Conservation (phyloP, 2,888 invertebrate genomes). For the Zootermopsis nevadensis region DNA sequence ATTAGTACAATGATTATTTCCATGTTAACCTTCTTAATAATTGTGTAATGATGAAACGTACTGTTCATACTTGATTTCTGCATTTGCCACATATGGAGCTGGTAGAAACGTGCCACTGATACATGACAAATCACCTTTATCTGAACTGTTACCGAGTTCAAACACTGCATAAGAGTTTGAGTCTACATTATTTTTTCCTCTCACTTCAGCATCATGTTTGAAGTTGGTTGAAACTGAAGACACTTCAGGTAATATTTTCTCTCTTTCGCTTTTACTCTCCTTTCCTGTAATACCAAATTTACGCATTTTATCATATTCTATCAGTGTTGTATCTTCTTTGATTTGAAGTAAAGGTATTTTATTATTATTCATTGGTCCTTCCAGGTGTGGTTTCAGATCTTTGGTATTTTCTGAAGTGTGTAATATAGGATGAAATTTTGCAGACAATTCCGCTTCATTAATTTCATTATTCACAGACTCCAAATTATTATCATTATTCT, state of each 20-base stretch:
- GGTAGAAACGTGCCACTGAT: constrained; percentile 35
- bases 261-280: too few relatives aligned
- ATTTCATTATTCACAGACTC: constrained; percentile 18
- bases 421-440: not conserved
- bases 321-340: too few relatives aligned
- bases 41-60: not conserved
- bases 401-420: not conserved
- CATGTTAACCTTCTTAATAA: too few relatives aligned
- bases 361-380: not conserved
- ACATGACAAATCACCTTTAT: constrained; percentile 42
- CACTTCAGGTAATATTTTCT: too few relatives aligned
- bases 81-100: constrained; percentile 39
- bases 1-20: too few relatives aligned
- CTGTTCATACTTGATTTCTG: constrained; percentile 40
- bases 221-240: too few relatives aligned
- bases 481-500: not conserved
- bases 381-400: not conserved
- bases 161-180: not conserved
- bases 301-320: too few relatives aligned
- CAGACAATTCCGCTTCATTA: not conserved
- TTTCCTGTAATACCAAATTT: too few relatives aligned
- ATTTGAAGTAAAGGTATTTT: not conserved
- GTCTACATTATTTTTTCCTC: not conserved
- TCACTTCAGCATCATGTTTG: not conserved
- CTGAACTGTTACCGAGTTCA: not conserved